Evolutionary conservation across 2,797 vertebrate genomes (phyloP), one percentile per base, ranked within the genome.

Genomic region (Chaetophractus vellerosus): DNA sequence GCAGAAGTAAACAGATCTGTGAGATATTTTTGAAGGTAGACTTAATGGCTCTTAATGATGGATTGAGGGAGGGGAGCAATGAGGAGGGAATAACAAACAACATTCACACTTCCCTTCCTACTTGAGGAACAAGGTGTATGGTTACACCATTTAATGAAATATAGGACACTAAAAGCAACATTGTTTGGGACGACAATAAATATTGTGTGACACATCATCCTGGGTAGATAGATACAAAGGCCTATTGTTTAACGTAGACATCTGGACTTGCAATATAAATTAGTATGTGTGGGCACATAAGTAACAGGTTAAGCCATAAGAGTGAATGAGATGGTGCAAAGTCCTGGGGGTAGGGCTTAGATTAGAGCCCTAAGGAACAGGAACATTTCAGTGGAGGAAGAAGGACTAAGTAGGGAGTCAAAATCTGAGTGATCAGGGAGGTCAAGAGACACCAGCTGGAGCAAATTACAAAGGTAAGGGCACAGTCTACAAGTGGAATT

Each of bases 121-220:
- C 24, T 6, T 41, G 45, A 79, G 19, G 10, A 90, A 33, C 3
- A 26, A 90, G 45, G 55, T 19, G 1, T 14, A 26, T 3, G 7
- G 1, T 11, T 9, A 15, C 31, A 45, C 48, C 59, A 48, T 26
- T 24, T 57, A 78, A 0, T 69, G 80, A 68, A 90, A 94, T n/a
- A 61, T 1, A 76, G 12, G 31, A n/a, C 38, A 15, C 74, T 26
- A 66, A 72, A 80, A 89, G 66, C 23, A 61, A 38, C 66, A 31
- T 15, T 69, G 57, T 96, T 61, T 91, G 55, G 33, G 11, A 74
- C 91, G 19, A 90, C 48, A 55, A 88, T 48, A 80, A 87, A 78
- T 36, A 21, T 23, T 63, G n/a, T 45, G n/a, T 80, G 16, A 24
- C 28, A 78, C 16, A n/a, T 41, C 5, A 78, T 0, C 23, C 9